A percentile compares a stretch with the other conserved stretches of the same genome.
These are phyloP conservation scores for Centropus unirufus DNA, from an alignment of 2,113 vertebrate genomes.

Conservation along the genomic window DNA sequence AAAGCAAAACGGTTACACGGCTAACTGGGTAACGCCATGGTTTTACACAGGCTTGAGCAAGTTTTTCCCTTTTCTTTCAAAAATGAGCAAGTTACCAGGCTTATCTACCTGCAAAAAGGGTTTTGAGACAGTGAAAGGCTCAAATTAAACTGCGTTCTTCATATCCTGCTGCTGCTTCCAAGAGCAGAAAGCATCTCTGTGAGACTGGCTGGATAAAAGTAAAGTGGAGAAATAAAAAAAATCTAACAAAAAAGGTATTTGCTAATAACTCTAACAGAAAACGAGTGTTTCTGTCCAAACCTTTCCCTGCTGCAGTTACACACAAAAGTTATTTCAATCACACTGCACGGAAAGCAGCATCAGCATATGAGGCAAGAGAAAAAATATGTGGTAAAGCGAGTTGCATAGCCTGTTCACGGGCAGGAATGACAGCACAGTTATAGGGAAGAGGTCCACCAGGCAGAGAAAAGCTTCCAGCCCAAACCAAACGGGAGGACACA, in stretches of 20 bases:
- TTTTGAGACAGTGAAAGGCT: background rate
- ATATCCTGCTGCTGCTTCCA: background rate
- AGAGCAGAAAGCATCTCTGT: background rate
- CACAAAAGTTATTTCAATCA: constrained; percentile 66
- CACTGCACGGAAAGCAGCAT: constrained; percentile 60
- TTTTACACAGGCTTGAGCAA: background rate
- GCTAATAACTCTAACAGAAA: background rate
- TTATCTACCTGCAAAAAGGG: background rate
- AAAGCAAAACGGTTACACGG: background rate
- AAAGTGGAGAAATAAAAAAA: background rate
- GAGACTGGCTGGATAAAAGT: background rate
- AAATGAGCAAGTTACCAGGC: background rate
- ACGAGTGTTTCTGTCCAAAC: constrained; percentile 8
- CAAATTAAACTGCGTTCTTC: background rate
- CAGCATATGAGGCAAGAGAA: constrained; percentile 70
- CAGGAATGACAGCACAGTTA: constrained; percentile 1
- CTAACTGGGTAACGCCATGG: background rate
- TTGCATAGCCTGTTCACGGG: constrained; percentile 9
- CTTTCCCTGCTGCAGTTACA: constrained; percentile 30
- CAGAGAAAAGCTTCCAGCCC: background rate
- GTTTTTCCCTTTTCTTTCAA: background rate
- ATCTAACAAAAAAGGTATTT: background rate
- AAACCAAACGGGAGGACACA: background rate
- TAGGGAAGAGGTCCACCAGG: constrained; percentile 10
- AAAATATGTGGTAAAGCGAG: constrained; percentile 68